Conservation (phyloP, 2,888 invertebrate genomes). For the Brachypterus glaber region DNA sequence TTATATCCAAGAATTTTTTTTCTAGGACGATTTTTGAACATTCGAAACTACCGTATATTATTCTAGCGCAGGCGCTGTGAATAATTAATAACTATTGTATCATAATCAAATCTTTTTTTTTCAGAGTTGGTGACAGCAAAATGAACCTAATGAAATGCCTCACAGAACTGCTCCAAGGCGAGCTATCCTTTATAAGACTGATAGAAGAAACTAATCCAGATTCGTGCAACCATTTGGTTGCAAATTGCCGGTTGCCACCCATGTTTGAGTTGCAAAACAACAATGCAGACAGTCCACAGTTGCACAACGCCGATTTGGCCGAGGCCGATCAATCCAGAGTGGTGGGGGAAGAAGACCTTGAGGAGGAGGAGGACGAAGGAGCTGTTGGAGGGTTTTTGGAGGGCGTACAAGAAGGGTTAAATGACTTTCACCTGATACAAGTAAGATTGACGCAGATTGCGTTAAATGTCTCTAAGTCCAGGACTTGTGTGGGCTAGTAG, state of each 20-base stretch:
- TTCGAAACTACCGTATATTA: too few relatives aligned
- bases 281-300: background rate
- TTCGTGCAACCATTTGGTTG: conserved; percentile 15
- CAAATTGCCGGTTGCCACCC: conserved; percentile 13
- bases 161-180: conserved; percentile 32
- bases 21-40: too few relatives aligned
- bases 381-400: conserved; percentile 38
- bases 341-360: conserved; percentile 32
- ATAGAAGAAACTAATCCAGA: conserved; percentile 33
- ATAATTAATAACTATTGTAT: background rate
- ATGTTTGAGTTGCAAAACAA: conserved; percentile 14
- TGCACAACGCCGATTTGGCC: conserved; percentile 65
- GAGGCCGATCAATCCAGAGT: conserved; percentile 71
- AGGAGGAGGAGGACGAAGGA: conserved; percentile 34
- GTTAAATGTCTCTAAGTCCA: too few relatives aligned
- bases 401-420: conserved; percentile 11
- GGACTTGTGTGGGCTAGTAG: too few relatives aligned
- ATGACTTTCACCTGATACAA: background rate
- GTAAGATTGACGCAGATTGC: background rate
- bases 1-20: too few relatives aligned
- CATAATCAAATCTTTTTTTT: conserved; percentile 10
- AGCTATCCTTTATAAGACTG: conserved; percentile 34
- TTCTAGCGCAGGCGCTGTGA: too few relatives aligned
- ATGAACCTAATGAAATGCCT: conserved; percentile 31
- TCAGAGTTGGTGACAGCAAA: conserved; percentile 32